Evolutionary conservation across 1,140 invertebrate species (phyloP).

Genomic region (Lanistes nyassanus): DNA sequence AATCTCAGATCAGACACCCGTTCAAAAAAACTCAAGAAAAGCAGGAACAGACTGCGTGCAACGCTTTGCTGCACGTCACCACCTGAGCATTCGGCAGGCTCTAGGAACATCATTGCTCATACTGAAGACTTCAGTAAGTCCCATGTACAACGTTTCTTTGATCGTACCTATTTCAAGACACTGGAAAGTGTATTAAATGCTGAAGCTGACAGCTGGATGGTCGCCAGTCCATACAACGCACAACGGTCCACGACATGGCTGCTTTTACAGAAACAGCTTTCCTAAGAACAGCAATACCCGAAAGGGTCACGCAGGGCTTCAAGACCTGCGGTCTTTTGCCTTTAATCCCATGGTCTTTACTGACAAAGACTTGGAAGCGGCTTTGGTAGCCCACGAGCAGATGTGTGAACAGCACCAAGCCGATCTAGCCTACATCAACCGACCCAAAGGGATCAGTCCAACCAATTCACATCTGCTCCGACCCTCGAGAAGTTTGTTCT

Average conservation of each 20-base stretch:
- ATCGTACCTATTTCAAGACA: conserved; percentile 29
- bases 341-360: conserved; percentile 39
- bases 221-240: conserved; percentile 45
- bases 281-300: conserved; percentile 39
- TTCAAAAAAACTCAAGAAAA: no score
- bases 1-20: no score
- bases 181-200: conserved; percentile 36
- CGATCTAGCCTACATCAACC: no score
- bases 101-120: no score
- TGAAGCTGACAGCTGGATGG: conserved; percentile 54
- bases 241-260: conserved; percentile 59
- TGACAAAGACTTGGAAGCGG: conserved; percentile 42
- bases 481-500: not conserved
- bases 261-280: conserved; percentile 43
- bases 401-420: no score
- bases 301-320: conserved; percentile 51
- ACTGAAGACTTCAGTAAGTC: no score
- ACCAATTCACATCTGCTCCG: not conserved
- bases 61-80: no score
- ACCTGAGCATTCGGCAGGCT: no score
- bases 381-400: conserved; percentile 28
- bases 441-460: no score
- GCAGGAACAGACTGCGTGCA: no score
- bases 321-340: conserved; percentile 38
- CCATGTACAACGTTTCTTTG: no score